A percentile compares a stretch with the other conserved stretches of the same genome.
phyloP scores from a whole-genome alignment of 2,888 invertebrate species.

The Dyspetes luteomarginatus region DNA sequence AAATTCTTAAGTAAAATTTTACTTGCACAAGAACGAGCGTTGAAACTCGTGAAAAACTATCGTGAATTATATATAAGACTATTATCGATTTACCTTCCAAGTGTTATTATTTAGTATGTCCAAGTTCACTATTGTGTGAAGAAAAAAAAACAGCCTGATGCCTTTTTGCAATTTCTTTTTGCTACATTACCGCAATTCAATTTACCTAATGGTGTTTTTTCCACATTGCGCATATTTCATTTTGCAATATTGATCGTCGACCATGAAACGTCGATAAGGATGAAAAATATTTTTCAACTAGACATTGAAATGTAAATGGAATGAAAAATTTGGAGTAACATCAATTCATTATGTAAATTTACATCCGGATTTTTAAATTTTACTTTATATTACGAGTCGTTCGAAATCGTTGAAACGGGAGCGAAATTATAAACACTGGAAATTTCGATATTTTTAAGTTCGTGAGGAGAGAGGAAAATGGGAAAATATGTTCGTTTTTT shows the following conservation, averaged over 20 bases:
- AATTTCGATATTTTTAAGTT: too few relatives aligned
- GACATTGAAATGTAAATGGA: too few relatives aligned
- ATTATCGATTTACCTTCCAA: slow-evolving; percentile 33
- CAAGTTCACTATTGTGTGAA: background rate
- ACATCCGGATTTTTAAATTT: too few relatives aligned
- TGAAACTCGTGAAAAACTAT: background rate
- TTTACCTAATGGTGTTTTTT: slow-evolving; percentile 6
- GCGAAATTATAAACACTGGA: too few relatives aligned
- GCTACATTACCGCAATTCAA: background rate
- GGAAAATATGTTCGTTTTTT: too few relatives aligned
- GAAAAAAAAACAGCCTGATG: background rate
- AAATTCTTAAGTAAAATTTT: too few relatives aligned
- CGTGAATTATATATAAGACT: slow-evolving; percentile 34
- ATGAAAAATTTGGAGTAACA: too few relatives aligned
- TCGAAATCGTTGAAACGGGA: too few relatives aligned
- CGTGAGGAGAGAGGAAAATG: too few relatives aligned
- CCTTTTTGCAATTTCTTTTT: slow-evolving; percentile 10
- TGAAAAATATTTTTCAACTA: background rate
- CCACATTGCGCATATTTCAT: background rate
- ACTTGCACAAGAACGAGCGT: background rate
- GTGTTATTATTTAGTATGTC: slow-evolving; percentile 25
- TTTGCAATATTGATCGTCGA: background rate
- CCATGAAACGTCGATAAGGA: background rate
- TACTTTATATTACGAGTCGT: too few relatives aligned
- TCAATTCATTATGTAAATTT: too few relatives aligned